Conservation (phyloP, 2,797 vertebrate species). For the Otus scops region DNA sequence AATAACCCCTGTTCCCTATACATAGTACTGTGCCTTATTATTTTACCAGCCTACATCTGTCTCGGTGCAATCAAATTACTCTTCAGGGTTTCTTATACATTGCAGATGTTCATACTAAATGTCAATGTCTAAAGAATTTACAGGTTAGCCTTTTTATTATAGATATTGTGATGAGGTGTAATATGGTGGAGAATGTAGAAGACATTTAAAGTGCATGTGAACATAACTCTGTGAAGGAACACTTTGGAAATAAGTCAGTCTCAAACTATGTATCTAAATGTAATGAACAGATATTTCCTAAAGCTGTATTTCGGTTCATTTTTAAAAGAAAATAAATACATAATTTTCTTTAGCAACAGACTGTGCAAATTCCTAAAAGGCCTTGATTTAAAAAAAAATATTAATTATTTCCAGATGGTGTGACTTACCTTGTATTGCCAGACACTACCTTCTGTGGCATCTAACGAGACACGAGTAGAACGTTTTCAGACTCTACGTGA, state of each 20-base stretch:
- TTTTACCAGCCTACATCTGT: background rate
- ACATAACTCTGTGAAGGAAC: background rate
- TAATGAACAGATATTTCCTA: background rate
- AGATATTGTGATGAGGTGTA: background rate
- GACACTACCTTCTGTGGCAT: background rate
- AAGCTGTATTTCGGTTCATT: background rate
- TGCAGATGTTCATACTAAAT: background rate
- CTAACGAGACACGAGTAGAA: background rate
- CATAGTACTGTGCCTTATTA: conserved; percentile 9
- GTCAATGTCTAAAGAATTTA: background rate
- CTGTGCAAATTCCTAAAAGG: background rate
- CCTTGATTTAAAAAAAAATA: background rate
- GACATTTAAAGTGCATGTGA: background rate
- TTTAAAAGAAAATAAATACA: conserved; percentile 30
- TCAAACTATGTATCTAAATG: background rate
- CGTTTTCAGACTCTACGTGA: background rate
- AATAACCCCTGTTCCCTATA: background rate
- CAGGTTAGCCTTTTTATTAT: background rate
- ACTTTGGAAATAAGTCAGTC: background rate
- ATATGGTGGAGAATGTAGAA: background rate
- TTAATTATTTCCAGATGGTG: background rate
- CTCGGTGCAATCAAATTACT: background rate
- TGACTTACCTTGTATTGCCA: background rate
- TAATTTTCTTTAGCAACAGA: background rate
- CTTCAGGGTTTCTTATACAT: background rate